Percentiles rank a stretch among this genome's conserved stretches.
These are phyloP conservation scores for Heliconius melpomene DNA, from an alignment of 1,140 invertebrate genomes.

Conservation along the genomic window DNA sequence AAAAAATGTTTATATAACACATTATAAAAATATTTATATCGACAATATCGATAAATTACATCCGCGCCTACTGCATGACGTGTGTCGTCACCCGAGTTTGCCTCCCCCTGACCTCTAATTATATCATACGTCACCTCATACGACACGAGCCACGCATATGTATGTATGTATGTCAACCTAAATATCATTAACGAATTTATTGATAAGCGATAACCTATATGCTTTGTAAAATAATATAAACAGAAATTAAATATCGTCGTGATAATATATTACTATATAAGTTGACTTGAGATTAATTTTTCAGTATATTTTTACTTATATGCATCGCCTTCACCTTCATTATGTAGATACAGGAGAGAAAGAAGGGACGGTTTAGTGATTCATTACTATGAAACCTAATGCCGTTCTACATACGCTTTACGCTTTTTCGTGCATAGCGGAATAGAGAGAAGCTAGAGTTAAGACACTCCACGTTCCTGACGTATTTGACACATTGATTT, in stretches of 20 bases:
- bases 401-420: no score
- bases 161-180: neutral
- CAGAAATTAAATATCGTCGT: neutral
- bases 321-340: no score
- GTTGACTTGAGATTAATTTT: neutral
- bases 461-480: no score
- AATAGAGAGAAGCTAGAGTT: no score
- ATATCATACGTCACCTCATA: slow-evolving; percentile 2
- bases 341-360: no score
- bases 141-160: neutral
- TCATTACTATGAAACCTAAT: no score
- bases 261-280: no score
- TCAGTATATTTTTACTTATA: neutral
- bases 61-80: slow-evolving; percentile 3
- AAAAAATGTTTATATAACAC: no score
- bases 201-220: slow-evolving; percentile 9
- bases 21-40: neutral
- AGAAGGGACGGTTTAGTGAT: no score
- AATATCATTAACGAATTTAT: neutral
- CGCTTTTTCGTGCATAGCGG: no score
- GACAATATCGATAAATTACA: slow-evolving; percentile 8
- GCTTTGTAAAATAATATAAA: neutral
- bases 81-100: slow-evolving; percentile 33
- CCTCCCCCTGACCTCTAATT: slow-evolving; percentile 42
- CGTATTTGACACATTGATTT: no score